Evolutionary conservation across 2,888 invertebrate species (phyloP).

Genomic region (Acrocera orbiculus): DNA sequence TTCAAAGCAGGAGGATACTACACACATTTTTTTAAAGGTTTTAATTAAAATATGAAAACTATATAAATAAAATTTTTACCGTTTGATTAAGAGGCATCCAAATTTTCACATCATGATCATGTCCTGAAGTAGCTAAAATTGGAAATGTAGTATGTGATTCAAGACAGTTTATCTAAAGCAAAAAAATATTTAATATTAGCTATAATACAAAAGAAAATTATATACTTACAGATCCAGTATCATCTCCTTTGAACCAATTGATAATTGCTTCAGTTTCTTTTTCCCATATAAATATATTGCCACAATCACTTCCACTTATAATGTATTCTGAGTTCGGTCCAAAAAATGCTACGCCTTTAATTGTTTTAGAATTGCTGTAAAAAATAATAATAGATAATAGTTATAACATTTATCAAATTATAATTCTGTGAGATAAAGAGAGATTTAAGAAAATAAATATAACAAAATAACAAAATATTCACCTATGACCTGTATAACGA

Average conservation of each 20-base stretch:
- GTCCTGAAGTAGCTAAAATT: constrained; percentile 67
- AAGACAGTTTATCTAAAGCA: constrained; percentile 48
- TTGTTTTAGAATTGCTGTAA: constrained; percentile 50
- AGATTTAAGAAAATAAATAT: neutral
- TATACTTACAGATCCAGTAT: constrained; percentile 53
- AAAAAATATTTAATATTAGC: neutral
- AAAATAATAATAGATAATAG: neutral
- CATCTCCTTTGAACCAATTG: constrained; percentile 72
- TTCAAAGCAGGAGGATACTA: constrained; percentile 19
- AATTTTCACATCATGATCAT: constrained; percentile 83
- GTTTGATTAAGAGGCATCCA: constrained; percentile 61
- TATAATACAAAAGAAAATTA: neutral
- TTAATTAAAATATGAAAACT: too few species aligned
- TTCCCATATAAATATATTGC: constrained; percentile 78
- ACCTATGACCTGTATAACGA: constrained; percentile 45
- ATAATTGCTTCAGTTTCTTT: constrained; percentile 71
- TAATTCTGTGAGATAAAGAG: neutral
- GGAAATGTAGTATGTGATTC: constrained; percentile 82
- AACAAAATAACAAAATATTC: constrained; percentile 10
- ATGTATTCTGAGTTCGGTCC: constrained; percentile 81
- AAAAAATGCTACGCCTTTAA: constrained; percentile 88
- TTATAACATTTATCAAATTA: neutral
- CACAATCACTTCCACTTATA: constrained; percentile 87
- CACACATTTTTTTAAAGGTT: neutral
- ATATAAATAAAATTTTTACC: constrained; percentile 16